Conservation (phyloP, 2,113 vertebrate genomes). For the Oriolus oriolus region DNA sequence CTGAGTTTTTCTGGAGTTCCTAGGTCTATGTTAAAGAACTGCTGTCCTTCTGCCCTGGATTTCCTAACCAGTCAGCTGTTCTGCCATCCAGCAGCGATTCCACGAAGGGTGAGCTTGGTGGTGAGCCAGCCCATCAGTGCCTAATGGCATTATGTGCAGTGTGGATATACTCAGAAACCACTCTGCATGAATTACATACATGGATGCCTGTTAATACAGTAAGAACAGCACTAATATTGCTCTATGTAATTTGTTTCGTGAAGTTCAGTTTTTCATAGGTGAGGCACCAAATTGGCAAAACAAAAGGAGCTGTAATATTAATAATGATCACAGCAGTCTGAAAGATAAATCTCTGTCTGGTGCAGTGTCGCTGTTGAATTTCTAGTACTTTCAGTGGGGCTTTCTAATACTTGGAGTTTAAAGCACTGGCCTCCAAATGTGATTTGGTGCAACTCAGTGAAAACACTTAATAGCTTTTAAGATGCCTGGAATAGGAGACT, state of each 20-base stretch:
- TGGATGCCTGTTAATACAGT: slow-evolving; percentile 40
- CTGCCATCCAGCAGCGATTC: not conserved
- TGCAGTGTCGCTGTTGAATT: slow-evolving; percentile 18
- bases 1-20: not conserved
- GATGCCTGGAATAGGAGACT: not conserved
- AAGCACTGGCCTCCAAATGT: not conserved
- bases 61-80: not conserved
- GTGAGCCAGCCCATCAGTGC: not conserved
- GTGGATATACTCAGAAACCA: not conserved
- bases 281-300: slow-evolving; percentile 56
- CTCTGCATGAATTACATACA: slow-evolving; percentile 27
- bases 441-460: not conserved
- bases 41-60: not conserved
- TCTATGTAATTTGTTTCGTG: slow-evolving; percentile 27
- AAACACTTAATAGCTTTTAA: not conserved
- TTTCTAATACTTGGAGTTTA: not conserved
- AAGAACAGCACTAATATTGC: slow-evolving; percentile 26
- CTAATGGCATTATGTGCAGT: slow-evolving; percentile 23
- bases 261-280: slow-evolving; percentile 49
- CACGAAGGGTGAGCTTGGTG: not conserved
- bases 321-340: not conserved
- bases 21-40: not conserved
- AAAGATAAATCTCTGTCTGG: slow-evolving; percentile 26
- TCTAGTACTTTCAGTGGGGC: not conserved
- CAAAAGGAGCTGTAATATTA: slow-evolving; percentile 51